Evolutionary conservation across 2,888 invertebrate species (phyloP).

Genomic region (Melanotus villosus): DNA sequence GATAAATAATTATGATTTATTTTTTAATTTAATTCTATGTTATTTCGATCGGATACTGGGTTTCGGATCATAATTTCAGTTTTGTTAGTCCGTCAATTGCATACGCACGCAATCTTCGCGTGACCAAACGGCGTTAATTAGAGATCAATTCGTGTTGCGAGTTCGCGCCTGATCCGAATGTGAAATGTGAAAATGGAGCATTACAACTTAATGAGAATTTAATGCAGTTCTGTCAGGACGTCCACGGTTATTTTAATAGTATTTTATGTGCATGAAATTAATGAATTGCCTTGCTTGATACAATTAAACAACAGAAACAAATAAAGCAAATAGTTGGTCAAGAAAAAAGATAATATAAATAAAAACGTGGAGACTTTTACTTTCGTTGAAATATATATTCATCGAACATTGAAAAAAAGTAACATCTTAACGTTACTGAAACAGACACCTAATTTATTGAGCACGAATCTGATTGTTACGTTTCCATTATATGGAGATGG

Average conservation of each 20-base stretch:
- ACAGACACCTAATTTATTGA: too few species aligned
- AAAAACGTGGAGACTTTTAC: too few species aligned
- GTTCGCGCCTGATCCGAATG: conserved; percentile 31
- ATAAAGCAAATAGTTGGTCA: too few species aligned
- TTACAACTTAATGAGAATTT: conserved; percentile 35
- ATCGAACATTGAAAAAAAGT: too few species aligned
- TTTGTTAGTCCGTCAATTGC: neutral
- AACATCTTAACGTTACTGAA: too few species aligned
- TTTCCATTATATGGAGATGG: too few species aligned
- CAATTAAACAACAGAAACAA: conserved; percentile 17
- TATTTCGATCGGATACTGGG: too few species aligned
- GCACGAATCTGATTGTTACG: too few species aligned
- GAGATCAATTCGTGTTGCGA: conserved; percentile 28
- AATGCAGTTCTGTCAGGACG: conserved; percentile 21
- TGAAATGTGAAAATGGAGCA: conserved; percentile 31
- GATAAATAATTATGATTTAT: too few species aligned
- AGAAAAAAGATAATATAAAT: too few species aligned
- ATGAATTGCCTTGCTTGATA: conserved; percentile 18
- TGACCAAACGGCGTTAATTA: conserved; percentile 35
- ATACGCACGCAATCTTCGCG: conserved; percentile 7
- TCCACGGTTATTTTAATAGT: conserved; percentile 30
- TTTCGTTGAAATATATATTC: too few species aligned
- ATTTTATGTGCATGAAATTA: conserved; percentile 31
- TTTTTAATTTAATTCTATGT: too few species aligned
- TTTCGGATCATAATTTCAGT: neutral